Evolutionary conservation across 2,797 vertebrate species (phyloP).

Genomic region (Euphonia xanthogaster): DNA sequence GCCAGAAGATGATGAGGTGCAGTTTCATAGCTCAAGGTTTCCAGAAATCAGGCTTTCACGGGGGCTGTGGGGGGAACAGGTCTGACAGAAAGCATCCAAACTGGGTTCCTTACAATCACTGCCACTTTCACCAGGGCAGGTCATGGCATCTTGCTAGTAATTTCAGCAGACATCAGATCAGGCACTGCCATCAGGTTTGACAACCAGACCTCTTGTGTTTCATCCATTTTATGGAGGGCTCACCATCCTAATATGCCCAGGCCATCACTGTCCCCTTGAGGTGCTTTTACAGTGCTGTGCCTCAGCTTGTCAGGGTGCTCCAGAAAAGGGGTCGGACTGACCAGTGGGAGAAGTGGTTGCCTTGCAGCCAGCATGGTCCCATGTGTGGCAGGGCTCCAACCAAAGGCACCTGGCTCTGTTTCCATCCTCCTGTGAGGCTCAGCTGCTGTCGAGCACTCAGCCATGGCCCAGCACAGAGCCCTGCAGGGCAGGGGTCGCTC

Average conservation of each 20-base stretch:
- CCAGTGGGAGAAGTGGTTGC: accelerated
- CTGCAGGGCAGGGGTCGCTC: not conserved
- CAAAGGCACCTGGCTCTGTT: not conserved
- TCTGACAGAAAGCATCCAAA: not conserved
- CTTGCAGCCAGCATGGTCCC: not conserved
- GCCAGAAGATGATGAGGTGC: not conserved
- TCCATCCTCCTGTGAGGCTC: not conserved
- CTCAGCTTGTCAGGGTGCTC: not conserved
- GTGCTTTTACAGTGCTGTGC: not conserved
- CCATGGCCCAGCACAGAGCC: not conserved
- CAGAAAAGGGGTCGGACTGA: accelerated
- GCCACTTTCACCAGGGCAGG: not conserved
- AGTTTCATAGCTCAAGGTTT: not conserved
- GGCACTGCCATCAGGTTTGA: not conserved
- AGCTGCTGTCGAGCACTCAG: accelerated
- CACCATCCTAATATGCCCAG: not conserved
- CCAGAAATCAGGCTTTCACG: not conserved
- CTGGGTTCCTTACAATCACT: not conserved
- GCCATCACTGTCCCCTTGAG: not conserved
- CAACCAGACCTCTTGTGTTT: not conserved
- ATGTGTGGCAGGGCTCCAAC: not conserved
- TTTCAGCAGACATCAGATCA: not conserved
- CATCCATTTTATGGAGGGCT: not conserved
- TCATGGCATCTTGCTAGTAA: not conserved
- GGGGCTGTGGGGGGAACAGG: not conserved